Conservation (phyloP, 2,113 vertebrate genomes). For the Motacilla alba region DNA sequence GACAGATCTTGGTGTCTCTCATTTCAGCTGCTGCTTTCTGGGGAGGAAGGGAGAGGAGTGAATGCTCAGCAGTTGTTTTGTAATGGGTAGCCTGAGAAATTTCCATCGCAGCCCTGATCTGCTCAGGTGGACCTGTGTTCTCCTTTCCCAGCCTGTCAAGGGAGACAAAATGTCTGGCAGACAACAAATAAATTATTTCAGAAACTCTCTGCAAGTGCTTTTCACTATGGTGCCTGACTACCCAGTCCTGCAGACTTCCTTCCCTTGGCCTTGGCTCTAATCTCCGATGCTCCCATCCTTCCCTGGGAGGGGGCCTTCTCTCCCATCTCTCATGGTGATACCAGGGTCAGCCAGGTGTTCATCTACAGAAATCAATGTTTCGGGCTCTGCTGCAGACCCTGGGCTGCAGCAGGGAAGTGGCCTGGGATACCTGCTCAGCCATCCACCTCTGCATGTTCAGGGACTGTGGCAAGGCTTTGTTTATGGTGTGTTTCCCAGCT, state of each 20-base stretch:
- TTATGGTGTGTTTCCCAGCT: not conserved
- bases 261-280: not conserved
- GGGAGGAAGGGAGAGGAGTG: not conserved
- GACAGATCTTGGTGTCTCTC: not conserved
- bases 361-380: not conserved
- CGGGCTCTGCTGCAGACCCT: accelerated
- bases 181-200: not conserved
- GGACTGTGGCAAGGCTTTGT: not conserved
- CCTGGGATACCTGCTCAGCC: not conserved
- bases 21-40: not conserved
- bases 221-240: not conserved
- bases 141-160: not conserved
- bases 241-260: not conserved
- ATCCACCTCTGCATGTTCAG: accelerated
- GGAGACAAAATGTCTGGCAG: not conserved
- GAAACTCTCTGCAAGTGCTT: not conserved
- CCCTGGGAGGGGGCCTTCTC: not conserved
- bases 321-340: not conserved
- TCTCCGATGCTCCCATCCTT: not conserved
- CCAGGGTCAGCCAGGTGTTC: not conserved
- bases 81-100: not conserved
- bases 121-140: not conserved
- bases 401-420: not conserved
- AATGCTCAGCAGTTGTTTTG: not conserved
- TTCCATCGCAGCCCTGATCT: not conserved